Evolutionary conservation across 2,113 vertebrate species (phyloP), one percentile per base, ranked within the genome.

Genomic region (Cariama cristata): DNA sequence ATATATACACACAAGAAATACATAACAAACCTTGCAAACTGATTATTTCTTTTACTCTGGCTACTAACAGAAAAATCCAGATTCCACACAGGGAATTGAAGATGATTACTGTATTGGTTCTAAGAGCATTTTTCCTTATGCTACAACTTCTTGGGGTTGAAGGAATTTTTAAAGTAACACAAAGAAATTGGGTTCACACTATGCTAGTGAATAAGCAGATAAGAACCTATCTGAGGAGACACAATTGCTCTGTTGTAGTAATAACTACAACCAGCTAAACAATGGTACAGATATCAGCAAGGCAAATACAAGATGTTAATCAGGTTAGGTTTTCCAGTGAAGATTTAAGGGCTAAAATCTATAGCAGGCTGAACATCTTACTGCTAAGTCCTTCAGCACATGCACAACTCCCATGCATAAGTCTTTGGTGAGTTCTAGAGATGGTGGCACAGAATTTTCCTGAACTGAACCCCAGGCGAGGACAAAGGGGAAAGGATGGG

Each of bases 401-500:
- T 5, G 4, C 27, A 64, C 28, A 92, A 20, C 38, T 59, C 38
- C 28, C 19, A 13, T 3, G 11, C 8, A 0, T 15, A 81, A 73
- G 45, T 27, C 27, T 86, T 18, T 52, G 26, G 15, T 75, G 28
- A 71, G 8, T 73, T 77, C 26, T 67, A 74, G 38, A 69, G 47
- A 32, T 6, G 7, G 7, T 32, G 26, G 56, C 26, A 21, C 2
- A 52, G 33, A 16, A 53, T 63, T 85, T 76, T 38, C 23, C 52
- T 63, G 26, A 81, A 55, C 9, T 42, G 24, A 74, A 38, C 3
- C 33, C 38, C 30, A 56, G 20, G 2, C 67, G 13, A 69, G 3
- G 30, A 79, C 8, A 45, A 74, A 88, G 2, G 2, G 6, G 4
- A 9, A 33, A 85, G 16, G 10, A 49, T 0, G 1, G 9, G 14